Base-by-base conservation (phyloP, 2,888 invertebrate genomes). In the Aporophyla nigra region DNA sequence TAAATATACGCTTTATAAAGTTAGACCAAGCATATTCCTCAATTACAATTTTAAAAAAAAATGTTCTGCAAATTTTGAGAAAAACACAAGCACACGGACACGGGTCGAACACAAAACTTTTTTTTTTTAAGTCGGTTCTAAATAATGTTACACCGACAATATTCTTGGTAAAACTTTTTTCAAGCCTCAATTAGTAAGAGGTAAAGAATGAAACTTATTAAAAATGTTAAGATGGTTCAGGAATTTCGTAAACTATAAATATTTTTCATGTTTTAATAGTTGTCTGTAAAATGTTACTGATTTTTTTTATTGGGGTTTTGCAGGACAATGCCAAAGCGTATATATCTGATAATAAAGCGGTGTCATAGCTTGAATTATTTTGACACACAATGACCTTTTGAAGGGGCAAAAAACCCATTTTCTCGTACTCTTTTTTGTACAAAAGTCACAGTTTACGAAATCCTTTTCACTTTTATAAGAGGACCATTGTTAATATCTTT, bases 391-490 rank as follows among this genome's bases (percentile, higher is more conserved):
- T 21, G 24, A 27, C 51, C n/a, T 21, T 53, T 43, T 27, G 49
- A 24, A n/a, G n/a, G 14, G 24, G n/a, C 49, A 71, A 68, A 49
- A 51, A 14, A 40, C 33, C n/a, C 46, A 49, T 66, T 58, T 69
- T 14, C 6, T 21, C n/a, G 40, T n/a, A 7, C 3, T 21, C 4
- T 4, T n/a, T 49, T 43, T 59, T n/a, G 0, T 21, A 21, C 4
- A 46, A 49, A 70, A 33, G 16, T 19, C 5, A 33, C 33, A 54
- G 49, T 69, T 78, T 78, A 71, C 79, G 49, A 76, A 79, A 51
- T n/a, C n/a, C n/a, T 78, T 49, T 54, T 53, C 0, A 24, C 6
- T 40, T 71, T 54, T 27, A 6, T 56, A 33, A 12, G 19, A 16
- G 33, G 4, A 73, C 21, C 21, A 49, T 33, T 33, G 9, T 56